Evolutionary conservation across 2,888 invertebrate species (phyloP).

Genomic region (Nephrotoma appendiculata): DNA sequence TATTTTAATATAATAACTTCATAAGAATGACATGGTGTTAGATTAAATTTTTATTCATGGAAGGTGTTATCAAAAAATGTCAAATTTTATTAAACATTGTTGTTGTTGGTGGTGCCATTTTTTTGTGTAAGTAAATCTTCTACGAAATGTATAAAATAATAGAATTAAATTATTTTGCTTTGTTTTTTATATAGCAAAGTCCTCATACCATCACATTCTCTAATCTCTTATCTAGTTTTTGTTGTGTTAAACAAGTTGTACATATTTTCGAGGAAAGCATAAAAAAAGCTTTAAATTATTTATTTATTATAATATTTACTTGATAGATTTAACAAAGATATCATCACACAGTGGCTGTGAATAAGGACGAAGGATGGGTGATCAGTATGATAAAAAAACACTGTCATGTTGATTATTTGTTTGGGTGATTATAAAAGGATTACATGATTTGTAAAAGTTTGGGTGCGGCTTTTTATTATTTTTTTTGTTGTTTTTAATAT

Average conservation of each 20-base stretch:
- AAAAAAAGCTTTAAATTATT: not conserved
- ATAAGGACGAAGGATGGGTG: not conserved
- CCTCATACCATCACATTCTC: not conserved
- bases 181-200: not conserved
- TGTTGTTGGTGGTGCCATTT: not conserved
- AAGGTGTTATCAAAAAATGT: not conserved
- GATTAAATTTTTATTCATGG: not conserved
- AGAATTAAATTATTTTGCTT: not conserved
- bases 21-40: not conserved
- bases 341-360: not conserved
- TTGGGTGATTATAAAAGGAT: not conserved
- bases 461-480: not conserved
- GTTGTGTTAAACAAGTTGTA: not conserved
- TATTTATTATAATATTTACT: not conserved
- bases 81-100: not conserved
- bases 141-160: not conserved
- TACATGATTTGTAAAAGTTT: not conserved
- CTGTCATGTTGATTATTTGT: not conserved
- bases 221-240: not conserved
- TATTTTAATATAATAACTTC: not conserved
- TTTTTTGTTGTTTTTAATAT: not conserved
- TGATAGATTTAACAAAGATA: not conserved
- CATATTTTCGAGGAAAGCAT: not conserved
- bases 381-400: not conserved
- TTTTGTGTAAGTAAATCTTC: not conserved